Percentiles rank a stretch among this genome's conserved stretches.
Conservation (phyloP, 2,113 vertebrate species). For the Turnix velox region DNA sequence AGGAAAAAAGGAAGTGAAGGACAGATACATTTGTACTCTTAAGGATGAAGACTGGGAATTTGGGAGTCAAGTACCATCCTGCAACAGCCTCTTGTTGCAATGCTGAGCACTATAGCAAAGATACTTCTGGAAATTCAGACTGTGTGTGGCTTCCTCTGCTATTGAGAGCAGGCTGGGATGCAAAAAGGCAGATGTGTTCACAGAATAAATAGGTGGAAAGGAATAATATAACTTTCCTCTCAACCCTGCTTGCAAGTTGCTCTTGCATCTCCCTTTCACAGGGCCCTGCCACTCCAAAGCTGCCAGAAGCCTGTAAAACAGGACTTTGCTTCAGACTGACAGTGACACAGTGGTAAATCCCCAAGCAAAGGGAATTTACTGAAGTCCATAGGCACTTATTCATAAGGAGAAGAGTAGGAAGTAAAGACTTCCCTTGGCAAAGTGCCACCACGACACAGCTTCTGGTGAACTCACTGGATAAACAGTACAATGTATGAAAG, state of each 20-base stretch:
- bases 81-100: background rate
- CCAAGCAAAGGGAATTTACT: background rate
- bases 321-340: constrained; percentile 2
- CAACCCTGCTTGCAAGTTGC: constrained; percentile 20
- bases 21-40: background rate
- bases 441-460: background rate
- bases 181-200: background rate
- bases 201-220: background rate
- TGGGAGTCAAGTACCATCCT: background rate
- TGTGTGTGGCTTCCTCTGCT: background rate
- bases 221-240: constrained; percentile 1
- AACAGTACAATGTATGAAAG: fast-evolving
- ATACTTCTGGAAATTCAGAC: background rate
- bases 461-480: background rate
- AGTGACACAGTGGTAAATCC: background rate
- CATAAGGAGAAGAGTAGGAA: background rate
- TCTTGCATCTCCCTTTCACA: constrained; percentile 18
- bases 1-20: background rate
- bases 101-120: background rate
- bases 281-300: background rate
- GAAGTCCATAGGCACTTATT: constrained; percentile 1
- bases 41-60: background rate
- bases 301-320: background rate
- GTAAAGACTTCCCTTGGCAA: background rate
- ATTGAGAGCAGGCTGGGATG: background rate